Evolutionary conservation across 2,888 invertebrate genomes (phyloP).

Genomic region (Acleris cristana): DNA sequence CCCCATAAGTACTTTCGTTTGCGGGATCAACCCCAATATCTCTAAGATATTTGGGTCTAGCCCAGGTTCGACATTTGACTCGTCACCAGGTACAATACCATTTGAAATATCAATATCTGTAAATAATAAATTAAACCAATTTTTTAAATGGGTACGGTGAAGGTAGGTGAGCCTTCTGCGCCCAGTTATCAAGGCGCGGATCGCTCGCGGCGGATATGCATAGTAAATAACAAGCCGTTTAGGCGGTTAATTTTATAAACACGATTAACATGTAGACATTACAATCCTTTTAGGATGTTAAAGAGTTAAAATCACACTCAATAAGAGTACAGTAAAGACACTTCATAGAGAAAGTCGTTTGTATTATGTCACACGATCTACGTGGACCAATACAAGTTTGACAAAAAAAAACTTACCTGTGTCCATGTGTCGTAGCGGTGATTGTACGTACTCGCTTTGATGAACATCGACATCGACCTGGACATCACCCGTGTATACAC

Average conservation of each 20-base stretch:
- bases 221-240: background rate
- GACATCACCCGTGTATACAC: background rate
- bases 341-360: too few relatives aligned
- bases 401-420: background rate
- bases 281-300: conserved; percentile 5
- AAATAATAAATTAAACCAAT: background rate
- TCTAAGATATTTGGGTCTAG: conserved; percentile 6
- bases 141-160: background rate
- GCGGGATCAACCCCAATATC: conserved; percentile 20
- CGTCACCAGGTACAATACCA: background rate
- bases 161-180: background rate
- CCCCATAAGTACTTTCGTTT: conserved; percentile 2
- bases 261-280: background rate
- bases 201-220: background rate
- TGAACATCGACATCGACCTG: background rate
- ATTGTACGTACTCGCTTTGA: background rate
- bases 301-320: background rate
- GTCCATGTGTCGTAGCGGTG: conserved; percentile 2
- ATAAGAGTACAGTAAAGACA: too few relatives aligned
- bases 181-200: background rate
- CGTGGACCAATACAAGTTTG: background rate
- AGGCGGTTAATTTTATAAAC: background rate
- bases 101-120: background rate
- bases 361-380: background rate
- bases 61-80: background rate